phyloP scores from a whole-genome alignment of 2,888 invertebrate species.

The Andrena bicolor region DNA sequence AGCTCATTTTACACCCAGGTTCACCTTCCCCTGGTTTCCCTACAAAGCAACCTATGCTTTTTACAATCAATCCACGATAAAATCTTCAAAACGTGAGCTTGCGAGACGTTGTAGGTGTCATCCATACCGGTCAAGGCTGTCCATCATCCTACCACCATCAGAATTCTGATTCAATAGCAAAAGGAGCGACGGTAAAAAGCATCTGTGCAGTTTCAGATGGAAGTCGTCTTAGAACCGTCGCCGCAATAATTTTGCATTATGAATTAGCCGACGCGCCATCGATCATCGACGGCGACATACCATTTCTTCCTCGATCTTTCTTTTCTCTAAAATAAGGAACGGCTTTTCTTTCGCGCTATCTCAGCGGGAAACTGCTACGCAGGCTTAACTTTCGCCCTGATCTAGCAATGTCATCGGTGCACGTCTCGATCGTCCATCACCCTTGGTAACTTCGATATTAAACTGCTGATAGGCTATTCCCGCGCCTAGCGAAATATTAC shows the following conservation, averaged over 20 bases:
- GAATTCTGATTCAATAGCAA: conserved; percentile 42
- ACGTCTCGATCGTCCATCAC: conserved; percentile 40
- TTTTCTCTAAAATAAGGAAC: conserved; percentile 27
- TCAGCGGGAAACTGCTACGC: conserved; percentile 8
- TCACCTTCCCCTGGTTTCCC: no score
- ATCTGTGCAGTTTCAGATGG: conserved; percentile 18
- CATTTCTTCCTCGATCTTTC: conserved; percentile 6
- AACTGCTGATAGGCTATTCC: conserved; percentile 29
- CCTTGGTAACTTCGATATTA: conserved; percentile 18
- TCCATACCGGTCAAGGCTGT: conserved; percentile 30
- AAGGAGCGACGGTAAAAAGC: conserved; percentile 22
- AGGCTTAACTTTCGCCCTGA: conserved; percentile 29
- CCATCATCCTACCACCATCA: conserved; percentile 58
- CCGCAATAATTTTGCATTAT: conserved; percentile 41
- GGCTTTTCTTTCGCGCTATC: conserved; percentile 33
- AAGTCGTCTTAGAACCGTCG: conserved; percentile 23
- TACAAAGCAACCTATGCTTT: neutral
- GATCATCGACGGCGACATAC: conserved; percentile 36
- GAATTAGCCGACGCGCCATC: conserved; percentile 41
- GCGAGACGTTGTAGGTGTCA: conserved; percentile 42
- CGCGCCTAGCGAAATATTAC: conserved; percentile 39
- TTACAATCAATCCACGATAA: conserved; percentile 8
- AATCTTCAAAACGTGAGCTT: conserved; percentile 20
- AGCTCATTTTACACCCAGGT: no score
- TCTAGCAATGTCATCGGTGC: conserved; percentile 30